Conservation (phyloP, 2,888 invertebrate genomes). For the Pollenia labialis region DNA sequence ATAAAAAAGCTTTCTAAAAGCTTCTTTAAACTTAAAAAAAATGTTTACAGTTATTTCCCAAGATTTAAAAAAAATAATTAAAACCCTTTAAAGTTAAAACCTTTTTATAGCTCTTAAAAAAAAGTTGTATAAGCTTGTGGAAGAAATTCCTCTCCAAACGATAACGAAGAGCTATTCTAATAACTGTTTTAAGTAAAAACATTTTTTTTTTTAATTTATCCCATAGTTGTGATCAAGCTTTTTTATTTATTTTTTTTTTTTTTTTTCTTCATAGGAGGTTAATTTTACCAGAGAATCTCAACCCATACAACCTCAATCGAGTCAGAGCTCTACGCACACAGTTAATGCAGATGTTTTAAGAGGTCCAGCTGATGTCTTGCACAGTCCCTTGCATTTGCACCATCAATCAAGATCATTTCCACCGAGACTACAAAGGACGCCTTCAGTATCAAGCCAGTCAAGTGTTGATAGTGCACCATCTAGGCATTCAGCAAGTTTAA, state of each 20-base stretch:
- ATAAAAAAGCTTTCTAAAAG: too few species aligned
- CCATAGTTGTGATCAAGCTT: slow-evolving; percentile 1
- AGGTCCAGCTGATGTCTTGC: slow-evolving; percentile 85
- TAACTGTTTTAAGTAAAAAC: too few species aligned
- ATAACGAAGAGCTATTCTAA: too few species aligned
- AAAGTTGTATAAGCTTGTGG: too few species aligned
- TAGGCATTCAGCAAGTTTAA: slow-evolving; percentile 84
- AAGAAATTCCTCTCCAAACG: too few species aligned
- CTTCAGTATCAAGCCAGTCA: slow-evolving; percentile 93
- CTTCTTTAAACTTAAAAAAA: too few species aligned
- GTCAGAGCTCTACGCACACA: slow-evolving; percentile 82
- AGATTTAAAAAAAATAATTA: too few species aligned
- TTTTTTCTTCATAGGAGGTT: slow-evolving; percentile 85
- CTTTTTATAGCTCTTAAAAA: too few species aligned
- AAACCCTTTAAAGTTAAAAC: too few species aligned
- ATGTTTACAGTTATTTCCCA: too few species aligned
- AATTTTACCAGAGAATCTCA: slow-evolving; percentile 88
- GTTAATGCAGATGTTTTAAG: slow-evolving; percentile 83
- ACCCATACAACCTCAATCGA: slow-evolving; percentile 86
- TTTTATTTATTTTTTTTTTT: neutral
- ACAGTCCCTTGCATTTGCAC: slow-evolving; percentile 86
- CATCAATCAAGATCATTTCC: slow-evolving; percentile 90
- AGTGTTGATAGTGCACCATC: slow-evolving; percentile 91
- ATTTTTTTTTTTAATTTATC: too few species aligned
- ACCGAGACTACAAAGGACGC: slow-evolving; percentile 89